These are phyloP conservation scores for Bombus waltoni DNA, from an alignment of 1,140 invertebrate genomes.

Conservation along the genomic window DNA sequence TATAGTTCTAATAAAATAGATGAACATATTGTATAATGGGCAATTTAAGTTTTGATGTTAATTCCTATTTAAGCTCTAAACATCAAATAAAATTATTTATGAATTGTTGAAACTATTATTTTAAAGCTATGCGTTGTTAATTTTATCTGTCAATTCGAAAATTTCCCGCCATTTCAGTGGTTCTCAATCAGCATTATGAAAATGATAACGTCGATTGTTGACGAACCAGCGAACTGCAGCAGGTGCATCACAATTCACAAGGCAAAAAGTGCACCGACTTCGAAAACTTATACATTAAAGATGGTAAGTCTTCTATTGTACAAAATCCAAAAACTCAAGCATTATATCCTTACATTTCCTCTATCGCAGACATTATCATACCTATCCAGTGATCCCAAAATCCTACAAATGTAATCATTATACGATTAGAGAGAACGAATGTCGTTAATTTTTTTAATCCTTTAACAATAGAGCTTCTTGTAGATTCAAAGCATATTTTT, in stretches of 20 bases:
- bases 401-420: conserved; percentile 26
- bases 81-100: neutral
- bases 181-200: conserved; percentile 45
- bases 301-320: conserved; percentile 47
- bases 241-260: conserved; percentile 52
- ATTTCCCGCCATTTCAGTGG: conserved; percentile 55
- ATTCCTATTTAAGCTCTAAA: neutral
- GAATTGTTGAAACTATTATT: neutral
- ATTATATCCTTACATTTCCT: conserved; percentile 2
- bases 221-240: conserved; percentile 62
- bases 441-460: conserved; percentile 6
- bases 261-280: conserved; percentile 57
- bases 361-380: neutral
- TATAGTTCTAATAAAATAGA: no score
- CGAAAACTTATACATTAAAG: conserved; percentile 48
- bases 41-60: neutral
- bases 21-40: no score
- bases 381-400: neutral
- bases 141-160: conserved; percentile 28
- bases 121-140: neutral
- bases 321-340: conserved; percentile 1
- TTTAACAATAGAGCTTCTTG: neutral
- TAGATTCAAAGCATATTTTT: conserved; percentile 33
- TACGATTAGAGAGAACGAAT: conserved; percentile 36
- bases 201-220: conserved; percentile 62